Evolutionary conservation across 2,888 invertebrate species (phyloP), one percentile per base, ranked within the genome.

Genomic region (Odontomyia ornata): DNA sequence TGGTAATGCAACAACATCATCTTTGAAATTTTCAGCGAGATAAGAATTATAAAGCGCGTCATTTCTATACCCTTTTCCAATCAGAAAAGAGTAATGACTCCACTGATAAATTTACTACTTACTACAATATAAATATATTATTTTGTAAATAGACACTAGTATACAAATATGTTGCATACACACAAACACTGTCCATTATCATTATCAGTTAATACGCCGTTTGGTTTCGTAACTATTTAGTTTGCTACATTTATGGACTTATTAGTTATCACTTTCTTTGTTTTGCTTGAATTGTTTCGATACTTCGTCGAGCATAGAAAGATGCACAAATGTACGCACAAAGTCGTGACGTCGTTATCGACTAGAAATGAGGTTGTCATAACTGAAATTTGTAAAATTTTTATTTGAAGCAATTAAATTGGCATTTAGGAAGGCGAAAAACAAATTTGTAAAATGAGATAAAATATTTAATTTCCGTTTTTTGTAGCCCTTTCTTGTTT

Each of bases 21-120:
- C 36, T 36, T 36, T 36, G 3, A 9, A 52, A 18, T n/a, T 52
- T 52, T 52, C 52, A 52, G 15, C 3, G 52, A 9, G 52, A 52
- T 52, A 18, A 36, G 52, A 4, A 15, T 52, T 13, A 18, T 52
- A 13, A 9, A 52, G 18, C 52, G 52, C 57, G 57, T 60, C 57
- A 60, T 60, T 60, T 60, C 57, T 60, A 60, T 23, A 60, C 57
- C 57, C 57, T 18, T 25, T 60, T 60, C 21, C 25, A 11, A 52
- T 23, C 25, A 11, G 57, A 25, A 60, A 60, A 21, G 57, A 25
- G 23, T 60, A 60, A 21, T 21, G 57, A 25, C 52, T 52, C 18
- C 52, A 52, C 57, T 60, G 57, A 60, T 60, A 60, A 60, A 60
- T 60, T 60, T 60, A 60, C 57, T 23, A 60, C 57, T 60, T 23